Evolutionary conservation across 2,113 vertebrate species (phyloP).

Genomic region (Campylorhamphus procurvoides): DNA sequence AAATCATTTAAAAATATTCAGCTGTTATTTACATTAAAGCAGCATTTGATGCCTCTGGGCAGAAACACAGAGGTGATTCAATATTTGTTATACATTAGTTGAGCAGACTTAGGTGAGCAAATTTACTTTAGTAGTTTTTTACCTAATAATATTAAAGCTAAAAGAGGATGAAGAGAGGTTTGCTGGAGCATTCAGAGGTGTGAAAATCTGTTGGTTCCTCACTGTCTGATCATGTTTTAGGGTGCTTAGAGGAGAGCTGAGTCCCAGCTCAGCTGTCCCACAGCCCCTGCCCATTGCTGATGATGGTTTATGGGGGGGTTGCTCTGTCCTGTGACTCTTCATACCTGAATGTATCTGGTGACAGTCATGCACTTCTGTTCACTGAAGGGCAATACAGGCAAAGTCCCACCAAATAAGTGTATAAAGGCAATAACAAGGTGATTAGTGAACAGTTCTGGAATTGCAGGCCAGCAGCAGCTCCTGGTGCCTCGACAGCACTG

Average conservation of each 20-base stretch:
- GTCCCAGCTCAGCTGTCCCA: neutral
- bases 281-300: neutral
- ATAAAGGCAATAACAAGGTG: neutral
- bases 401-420: neutral
- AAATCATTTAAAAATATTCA: constrained; percentile 23
- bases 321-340: neutral
- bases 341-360: neutral
- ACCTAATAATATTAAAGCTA: neutral
- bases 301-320: neutral
- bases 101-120: constrained; percentile 12
- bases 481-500: neutral
- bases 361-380: neutral
- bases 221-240: neutral
- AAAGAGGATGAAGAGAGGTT: neutral
- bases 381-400: neutral
- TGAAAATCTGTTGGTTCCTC: neutral
- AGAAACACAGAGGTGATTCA: neutral
- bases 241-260: neutral
- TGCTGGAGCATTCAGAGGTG: neutral
- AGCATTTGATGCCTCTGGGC: neutral
- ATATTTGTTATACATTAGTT: constrained; percentile 53
- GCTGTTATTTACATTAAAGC: constrained; percentile 46
- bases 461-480: neutral
- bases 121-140: constrained; percentile 1
- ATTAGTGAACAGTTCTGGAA: neutral